Conservation (phyloP, 64 coral and sea anemone species). For the Montipora cactus region DNA sequence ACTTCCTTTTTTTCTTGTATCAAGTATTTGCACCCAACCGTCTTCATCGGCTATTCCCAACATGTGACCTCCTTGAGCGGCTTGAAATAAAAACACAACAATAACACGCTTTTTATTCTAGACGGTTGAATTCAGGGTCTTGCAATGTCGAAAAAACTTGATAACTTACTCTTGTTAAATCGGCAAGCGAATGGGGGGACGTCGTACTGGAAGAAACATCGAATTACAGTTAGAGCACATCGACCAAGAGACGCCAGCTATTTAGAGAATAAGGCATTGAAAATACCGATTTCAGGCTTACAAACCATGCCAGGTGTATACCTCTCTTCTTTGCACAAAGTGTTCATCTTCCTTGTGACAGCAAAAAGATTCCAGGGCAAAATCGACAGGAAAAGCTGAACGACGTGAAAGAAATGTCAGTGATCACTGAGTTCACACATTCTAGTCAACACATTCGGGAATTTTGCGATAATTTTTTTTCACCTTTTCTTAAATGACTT, state of each 20-base stretch:
- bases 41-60: slow-evolving; percentile 94
- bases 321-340: slow-evolving; percentile 53
- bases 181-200: slow-evolving; percentile 95
- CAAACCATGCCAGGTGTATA: neutral
- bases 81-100: slow-evolving; percentile 28
- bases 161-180: slow-evolving; percentile 86
- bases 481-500: slow-evolving; percentile 15
- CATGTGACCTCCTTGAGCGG: slow-evolving; percentile 61
- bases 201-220: slow-evolving; percentile 64
- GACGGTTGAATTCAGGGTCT: too few relatives aligned
- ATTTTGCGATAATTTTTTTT: neutral
- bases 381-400: slow-evolving; percentile 52
- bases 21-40: slow-evolving; percentile 84
- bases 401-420: neutral
- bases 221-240: too few relatives aligned
- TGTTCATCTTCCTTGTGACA: slow-evolving; percentile 70
- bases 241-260: too few relatives aligned
- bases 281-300: neutral
- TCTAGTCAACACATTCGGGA: neutral
- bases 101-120: too few relatives aligned
- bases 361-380: slow-evolving; percentile 49
- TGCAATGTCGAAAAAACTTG: neutral
- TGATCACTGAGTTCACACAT: neutral
- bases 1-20: slow-evolving; percentile 75
- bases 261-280: neutral